Evolutionary conservation across 2,888 invertebrate species (phyloP).

Genomic region (Oegoconia quadripuncta): DNA sequence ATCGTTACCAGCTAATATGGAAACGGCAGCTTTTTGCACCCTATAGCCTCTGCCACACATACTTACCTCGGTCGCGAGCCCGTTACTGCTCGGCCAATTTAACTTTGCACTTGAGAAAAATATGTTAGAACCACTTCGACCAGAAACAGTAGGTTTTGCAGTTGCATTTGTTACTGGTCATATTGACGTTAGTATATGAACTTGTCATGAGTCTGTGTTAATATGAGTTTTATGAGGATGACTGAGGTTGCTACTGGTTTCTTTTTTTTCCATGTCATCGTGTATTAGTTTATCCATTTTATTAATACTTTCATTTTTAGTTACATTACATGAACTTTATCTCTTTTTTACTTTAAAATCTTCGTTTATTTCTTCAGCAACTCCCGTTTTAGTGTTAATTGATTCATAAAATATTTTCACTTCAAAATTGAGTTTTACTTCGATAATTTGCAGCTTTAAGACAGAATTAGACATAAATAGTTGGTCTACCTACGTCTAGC

Average conservation of each 20-base stretch:
- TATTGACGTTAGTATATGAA: conserved; percentile 13
- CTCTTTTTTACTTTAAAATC: too few relatives aligned
- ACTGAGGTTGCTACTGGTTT: conserved; percentile 5
- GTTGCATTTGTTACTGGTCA: background rate
- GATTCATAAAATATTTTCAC: too few relatives aligned
- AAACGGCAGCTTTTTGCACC: conserved; percentile 48
- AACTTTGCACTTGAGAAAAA: conserved; percentile 7
- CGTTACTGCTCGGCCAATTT: conserved; percentile 37
- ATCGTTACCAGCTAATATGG: conserved; percentile 59
- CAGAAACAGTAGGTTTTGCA: background rate
- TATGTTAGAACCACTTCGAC: background rate
- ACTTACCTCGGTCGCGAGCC: conserved; percentile 48
- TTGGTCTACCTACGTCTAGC: too few relatives aligned
- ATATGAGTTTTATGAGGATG: conserved; percentile 11
- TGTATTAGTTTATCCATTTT: background rate
- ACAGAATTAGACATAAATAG: too few relatives aligned
- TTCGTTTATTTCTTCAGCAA: too few relatives aligned
- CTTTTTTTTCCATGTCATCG: background rate
- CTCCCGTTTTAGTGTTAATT: too few relatives aligned
- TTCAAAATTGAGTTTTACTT: too few relatives aligned
- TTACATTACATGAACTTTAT: too few relatives aligned
- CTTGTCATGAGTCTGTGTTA: conserved; percentile 14
- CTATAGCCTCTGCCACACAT: conserved; percentile 48
- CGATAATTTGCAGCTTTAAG: too few relatives aligned
- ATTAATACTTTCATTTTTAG: too few relatives aligned